Evolutionary conservation across 2,113 vertebrate genomes (phyloP).

Genomic region (Microtus richardsoni): DNA sequence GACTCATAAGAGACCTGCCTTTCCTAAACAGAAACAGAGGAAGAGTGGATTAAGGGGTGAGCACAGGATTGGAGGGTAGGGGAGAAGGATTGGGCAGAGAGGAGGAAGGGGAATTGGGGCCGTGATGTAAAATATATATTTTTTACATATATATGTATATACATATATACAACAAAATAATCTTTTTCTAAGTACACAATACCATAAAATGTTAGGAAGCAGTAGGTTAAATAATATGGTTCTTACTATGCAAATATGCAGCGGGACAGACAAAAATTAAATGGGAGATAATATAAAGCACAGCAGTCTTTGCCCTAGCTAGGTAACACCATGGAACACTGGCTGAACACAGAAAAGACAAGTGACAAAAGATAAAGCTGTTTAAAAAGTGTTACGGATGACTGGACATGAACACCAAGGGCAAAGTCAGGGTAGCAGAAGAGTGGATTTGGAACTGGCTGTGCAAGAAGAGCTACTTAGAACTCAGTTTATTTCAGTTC

Average conservation of each 20-base stretch:
- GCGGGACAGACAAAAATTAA: neutral
- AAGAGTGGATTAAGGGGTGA: neutral
- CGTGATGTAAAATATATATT: neutral
- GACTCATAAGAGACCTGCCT: neutral
- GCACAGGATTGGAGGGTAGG: neutral
- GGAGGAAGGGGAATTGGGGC: neutral
- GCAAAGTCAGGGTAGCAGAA: neutral
- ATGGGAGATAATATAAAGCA: neutral
- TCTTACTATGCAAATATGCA: neutral
- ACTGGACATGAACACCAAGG: neutral
- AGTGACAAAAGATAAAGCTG: neutral
- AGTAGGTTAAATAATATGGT: neutral
- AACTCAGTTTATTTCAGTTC: conserved; percentile 47
- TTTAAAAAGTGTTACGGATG: neutral
- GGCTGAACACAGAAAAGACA: conserved; percentile 20
- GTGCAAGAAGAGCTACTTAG: conserved; percentile 52
- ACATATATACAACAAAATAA: neutral
- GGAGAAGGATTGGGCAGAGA: neutral
- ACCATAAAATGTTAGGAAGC: conserved; percentile 4
- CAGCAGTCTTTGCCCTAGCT: neutral
- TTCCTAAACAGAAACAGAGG: neutral
- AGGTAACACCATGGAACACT: neutral
- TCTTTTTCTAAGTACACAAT: neutral
- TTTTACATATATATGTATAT: too few relatives aligned
- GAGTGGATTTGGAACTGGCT: conserved; percentile 30